A percentile compares a stretch with the other conserved stretches of the same genome.
Conservation (phyloP, 1,140 invertebrate genomes). For the Diplogasteroides magnus region DNA sequence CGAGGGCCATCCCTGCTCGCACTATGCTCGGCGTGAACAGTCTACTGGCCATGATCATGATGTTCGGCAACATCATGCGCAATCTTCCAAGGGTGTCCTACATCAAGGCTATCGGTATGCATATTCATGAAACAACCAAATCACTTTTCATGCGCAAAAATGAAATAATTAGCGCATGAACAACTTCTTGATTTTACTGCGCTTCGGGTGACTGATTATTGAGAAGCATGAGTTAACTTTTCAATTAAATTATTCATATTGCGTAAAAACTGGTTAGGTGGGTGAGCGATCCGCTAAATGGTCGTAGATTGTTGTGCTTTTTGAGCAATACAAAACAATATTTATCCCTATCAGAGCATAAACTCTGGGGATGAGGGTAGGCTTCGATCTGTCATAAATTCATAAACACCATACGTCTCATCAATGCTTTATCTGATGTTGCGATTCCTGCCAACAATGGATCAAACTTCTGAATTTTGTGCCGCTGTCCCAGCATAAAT, state of each 20-base stretch:
- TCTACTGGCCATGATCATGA: slow-evolving; percentile 50
- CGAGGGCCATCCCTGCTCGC: slow-evolving; percentile 49
- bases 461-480: too few species aligned
- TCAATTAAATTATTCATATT: neutral
- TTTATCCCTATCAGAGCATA: too few species aligned
- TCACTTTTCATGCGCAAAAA: too few species aligned
- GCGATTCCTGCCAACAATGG: too few species aligned
- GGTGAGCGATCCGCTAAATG: neutral
- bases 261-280: neutral
- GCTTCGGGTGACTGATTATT: neutral
- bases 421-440: too few species aligned
- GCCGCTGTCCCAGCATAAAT: too few species aligned
- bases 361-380: too few species aligned
- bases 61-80: slow-evolving; percentile 54
- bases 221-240: too few species aligned
- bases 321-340: neutral
- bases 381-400: too few species aligned
- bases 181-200: neutral
- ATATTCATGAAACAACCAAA: too few species aligned
- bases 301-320: neutral
- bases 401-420: too few species aligned
- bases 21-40: slow-evolving; percentile 54
- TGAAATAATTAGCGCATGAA: too few species aligned
- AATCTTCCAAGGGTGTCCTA: slow-evolving; percentile 47
- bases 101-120: slow-evolving; percentile 46